A percentile compares a stretch with the other conserved stretches of the same genome.
phyloP scores from a whole-genome alignment of 2,797 vertebrate genomes.

The Pempheris klunzingeri region DNA sequence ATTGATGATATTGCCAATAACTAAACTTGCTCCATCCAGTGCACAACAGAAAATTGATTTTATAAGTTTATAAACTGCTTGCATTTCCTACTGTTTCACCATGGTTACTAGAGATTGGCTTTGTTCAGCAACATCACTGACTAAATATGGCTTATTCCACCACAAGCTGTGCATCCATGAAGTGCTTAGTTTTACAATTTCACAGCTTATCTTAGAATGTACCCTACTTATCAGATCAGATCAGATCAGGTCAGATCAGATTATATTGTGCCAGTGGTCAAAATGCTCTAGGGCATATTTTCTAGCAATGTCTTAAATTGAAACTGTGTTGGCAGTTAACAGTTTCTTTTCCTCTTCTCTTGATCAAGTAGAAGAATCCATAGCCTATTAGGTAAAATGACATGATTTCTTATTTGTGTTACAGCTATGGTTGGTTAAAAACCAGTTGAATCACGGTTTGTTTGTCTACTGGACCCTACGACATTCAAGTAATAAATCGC shows the following conservation, averaged over 20 bases:
- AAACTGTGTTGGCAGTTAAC: not conserved
- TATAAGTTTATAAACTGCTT: not conserved
- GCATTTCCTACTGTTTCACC: not conserved
- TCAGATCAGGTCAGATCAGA: not conserved
- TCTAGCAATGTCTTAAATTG: not conserved
- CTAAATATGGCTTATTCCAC: not conserved
- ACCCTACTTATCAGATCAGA: not conserved
- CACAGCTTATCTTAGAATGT: not conserved
- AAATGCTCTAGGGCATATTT: not conserved
- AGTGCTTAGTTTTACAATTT: not conserved
- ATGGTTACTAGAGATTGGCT: not conserved
- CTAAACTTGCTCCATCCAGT: no score
- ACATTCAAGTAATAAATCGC: not conserved
- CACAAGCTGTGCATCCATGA: not conserved
- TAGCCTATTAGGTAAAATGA: not conserved
- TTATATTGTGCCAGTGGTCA: not conserved
- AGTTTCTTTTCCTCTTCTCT: not conserved
- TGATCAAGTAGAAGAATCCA: not conserved
- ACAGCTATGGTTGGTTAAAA: not conserved
- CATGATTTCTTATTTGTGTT: not conserved
- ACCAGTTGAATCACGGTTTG: not conserved
- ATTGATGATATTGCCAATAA: no score
- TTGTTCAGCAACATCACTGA: not conserved
- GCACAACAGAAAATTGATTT: no score
- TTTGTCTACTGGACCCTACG: not conserved